Evolutionary conservation across 2,113 vertebrate genomes (phyloP).

Genomic region (Boulengeromyrus knoepffleri): DNA sequence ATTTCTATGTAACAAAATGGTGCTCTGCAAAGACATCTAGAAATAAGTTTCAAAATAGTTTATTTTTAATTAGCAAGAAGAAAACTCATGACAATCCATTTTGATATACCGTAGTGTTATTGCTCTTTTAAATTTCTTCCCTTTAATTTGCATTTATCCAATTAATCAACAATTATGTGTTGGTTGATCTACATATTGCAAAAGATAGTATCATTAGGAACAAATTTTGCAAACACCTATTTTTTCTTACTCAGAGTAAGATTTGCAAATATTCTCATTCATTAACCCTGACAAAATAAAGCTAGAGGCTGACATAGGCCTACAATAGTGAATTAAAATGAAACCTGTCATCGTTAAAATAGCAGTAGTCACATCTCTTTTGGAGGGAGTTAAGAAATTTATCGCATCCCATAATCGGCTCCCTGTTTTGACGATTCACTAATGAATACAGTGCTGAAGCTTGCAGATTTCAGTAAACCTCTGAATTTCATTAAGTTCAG

Average conservation of each 20-base stretch:
- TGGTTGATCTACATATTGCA: constrained; percentile 71
- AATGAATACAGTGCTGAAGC: not conserved
- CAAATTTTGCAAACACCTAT: constrained; percentile 69
- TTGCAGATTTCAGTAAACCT: not conserved
- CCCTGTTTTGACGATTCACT: not conserved
- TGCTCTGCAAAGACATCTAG: not conserved
- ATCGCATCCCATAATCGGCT: not conserved
- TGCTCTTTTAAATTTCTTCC: constrained; percentile 54
- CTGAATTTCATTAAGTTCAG: not conserved
- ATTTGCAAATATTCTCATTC: not conserved
- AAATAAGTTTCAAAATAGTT: constrained; percentile 1
- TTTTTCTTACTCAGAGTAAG: constrained; percentile 40
- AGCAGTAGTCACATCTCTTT: not conserved
- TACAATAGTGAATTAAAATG: constrained; percentile 62
- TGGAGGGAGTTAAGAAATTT: not conserved
- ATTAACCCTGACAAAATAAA: constrained; percentile 49
- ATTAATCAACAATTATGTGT: constrained; percentile 66
- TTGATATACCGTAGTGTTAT: constrained; percentile 48
- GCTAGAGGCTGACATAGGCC: constrained; percentile 61
- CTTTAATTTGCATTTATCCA: constrained; percentile 71
- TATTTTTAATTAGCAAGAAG: constrained; percentile 14
- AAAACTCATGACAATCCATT: not conserved
- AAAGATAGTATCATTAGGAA: constrained; percentile 69
- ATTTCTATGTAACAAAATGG: not conserved
- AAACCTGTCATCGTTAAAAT: constrained; percentile 38